Evolutionary conservation across 2,113 vertebrate species (phyloP), one percentile per base, ranked within the genome.

Genomic region (Haemorhous mexicanus): DNA sequence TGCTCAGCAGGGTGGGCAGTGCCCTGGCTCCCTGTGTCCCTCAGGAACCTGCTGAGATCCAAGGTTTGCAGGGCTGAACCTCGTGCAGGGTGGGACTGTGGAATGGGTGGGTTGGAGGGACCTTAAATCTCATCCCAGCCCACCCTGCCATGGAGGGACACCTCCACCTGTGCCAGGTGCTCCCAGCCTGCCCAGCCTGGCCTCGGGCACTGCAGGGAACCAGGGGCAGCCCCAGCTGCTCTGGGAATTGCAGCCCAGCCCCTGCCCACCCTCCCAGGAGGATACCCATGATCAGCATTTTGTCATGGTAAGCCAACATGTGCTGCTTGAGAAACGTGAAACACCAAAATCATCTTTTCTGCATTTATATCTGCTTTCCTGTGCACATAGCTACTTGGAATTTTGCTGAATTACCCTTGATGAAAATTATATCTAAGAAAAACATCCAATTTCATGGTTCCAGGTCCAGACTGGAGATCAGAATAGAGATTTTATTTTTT

Each of bases 111-210:
- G 49, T 12, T 15, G 67, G 13, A 62, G 5, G n/a, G 41, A 24
- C 4, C 9, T 30, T 1, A 20, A 39, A 30, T 16, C 10, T 3
- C n/a, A 12, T 24, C 18, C 2, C 8, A 4, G 2, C 0, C 56
- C 30, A 16, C 26, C 53, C 41, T n/a, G 39, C 33, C 64, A 3
- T 7, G 47, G 68, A n/a, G 39, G 64, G 47, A 26, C 84, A 63
- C 11, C 30, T 79, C 1, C 16, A 49, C 5, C 16, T 27, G 14
- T 10, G 24, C 49, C 49, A 27, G 49, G 24, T 4, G 6, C 41
- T 4, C 58, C 56, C 56, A 16, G 4, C 39, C 39, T 16, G 30
- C 6, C 82, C 81, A 66, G 3, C 35, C 70, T 20, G 61, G n/a
- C 49, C 58, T 22, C 3, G 82, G 59, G 1, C 69, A 74, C 28